These are phyloP conservation scores for Thymallus thymallus DNA, from an alignment of 2,113 vertebrate genomes.

Conservation along the genomic window DNA sequence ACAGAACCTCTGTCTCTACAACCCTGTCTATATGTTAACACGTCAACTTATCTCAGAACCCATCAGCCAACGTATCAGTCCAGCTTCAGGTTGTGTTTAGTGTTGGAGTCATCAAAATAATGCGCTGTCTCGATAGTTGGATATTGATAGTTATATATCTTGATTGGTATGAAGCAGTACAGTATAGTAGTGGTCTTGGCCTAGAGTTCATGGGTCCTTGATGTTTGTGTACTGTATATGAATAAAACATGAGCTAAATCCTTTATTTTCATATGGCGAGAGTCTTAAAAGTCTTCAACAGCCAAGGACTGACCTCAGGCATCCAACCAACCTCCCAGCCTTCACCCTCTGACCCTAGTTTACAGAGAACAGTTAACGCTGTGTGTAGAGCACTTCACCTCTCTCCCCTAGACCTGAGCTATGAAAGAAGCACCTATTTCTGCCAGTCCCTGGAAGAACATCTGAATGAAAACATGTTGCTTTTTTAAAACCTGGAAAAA, in stretches of 20 bases:
- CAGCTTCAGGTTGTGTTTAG: not conserved
- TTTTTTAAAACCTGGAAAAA: not conserved
- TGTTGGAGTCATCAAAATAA: not conserved
- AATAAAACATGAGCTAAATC: not conserved
- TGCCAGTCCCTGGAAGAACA: not conserved
- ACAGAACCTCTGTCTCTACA: not conserved
- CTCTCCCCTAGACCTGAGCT: not conserved
- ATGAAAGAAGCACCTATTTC: not conserved
- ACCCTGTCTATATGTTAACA: not conserved
- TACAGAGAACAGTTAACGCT: not conserved
- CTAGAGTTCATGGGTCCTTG: not conserved
- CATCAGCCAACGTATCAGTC: not conserved
- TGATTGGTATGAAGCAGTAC: not conserved
- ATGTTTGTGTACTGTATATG: not conserved
- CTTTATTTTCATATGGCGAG: not conserved
- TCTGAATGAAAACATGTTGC: not conserved
- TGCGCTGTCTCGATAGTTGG: not conserved
- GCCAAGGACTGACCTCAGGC: not conserved
- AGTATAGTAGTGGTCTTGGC: not conserved
- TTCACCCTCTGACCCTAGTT: not conserved
- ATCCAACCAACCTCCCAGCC: not conserved
- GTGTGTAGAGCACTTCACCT: not conserved
- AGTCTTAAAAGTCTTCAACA: not conserved
- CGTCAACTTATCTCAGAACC: not conserved
- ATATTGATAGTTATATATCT: not conserved